These are phyloP conservation scores for Hybos culiciformis DNA, from an alignment of 2,888 invertebrate species.

Conservation along the genomic window DNA sequence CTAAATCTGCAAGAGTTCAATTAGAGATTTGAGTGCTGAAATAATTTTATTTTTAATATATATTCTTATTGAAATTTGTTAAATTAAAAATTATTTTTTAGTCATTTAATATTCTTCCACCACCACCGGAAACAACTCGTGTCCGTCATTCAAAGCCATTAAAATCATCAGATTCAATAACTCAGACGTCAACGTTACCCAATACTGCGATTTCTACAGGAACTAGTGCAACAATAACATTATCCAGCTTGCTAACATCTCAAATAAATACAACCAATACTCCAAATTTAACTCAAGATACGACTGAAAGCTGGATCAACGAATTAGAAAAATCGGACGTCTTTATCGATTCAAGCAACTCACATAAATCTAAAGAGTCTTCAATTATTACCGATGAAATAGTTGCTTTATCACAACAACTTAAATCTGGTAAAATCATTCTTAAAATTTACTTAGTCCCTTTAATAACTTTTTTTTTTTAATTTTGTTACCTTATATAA, in stretches of 20 bases:
- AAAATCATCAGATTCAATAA: slow-evolving; percentile 22
- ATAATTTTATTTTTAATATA: background rate
- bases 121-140: slow-evolving; percentile 34
- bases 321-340: slow-evolving; percentile 29
- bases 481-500: no score
- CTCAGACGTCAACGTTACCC: background rate
- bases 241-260: slow-evolving; percentile 15
- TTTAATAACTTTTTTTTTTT: no score
- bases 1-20: no score
- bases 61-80: background rate
- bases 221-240: no score
- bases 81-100: slow-evolving; percentile 12
- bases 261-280: slow-evolving; percentile 11
- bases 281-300: slow-evolving; percentile 18
- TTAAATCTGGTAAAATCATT: slow-evolving; percentile 29
- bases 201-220: slow-evolving; percentile 18
- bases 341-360: slow-evolving; percentile 25
- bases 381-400: slow-evolving; percentile 10
- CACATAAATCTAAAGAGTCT: slow-evolving; percentile 23
- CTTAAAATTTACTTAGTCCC: no score
- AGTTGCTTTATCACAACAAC: slow-evolving; percentile 12
- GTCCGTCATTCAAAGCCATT: slow-evolving; percentile 29
- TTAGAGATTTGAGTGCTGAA: no score
- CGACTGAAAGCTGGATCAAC: slow-evolving; percentile 29
- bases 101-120: slow-evolving; percentile 32